Conservation (phyloP, 2,888 invertebrate genomes). For the Caenorhabditis zanzibari region DNA sequence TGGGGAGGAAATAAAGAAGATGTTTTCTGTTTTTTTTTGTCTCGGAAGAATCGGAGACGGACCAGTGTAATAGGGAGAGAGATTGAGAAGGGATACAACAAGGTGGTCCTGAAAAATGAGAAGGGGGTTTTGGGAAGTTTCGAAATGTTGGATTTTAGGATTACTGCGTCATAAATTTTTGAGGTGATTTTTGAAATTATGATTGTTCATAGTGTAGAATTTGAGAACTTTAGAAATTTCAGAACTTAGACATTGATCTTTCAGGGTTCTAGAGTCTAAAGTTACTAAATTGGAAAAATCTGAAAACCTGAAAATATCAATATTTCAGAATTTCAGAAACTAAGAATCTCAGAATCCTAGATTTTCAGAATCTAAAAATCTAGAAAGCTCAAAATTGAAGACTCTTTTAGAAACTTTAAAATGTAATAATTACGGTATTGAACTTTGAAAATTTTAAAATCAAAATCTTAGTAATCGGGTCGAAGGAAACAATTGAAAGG, state of each 20-base stretch:
- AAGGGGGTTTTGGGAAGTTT: background rate
- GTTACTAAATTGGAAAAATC: no score
- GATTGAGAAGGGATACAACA: background rate
- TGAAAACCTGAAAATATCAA: no score
- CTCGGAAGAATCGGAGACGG: background rate
- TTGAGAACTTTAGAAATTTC: background rate
- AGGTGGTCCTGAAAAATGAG: background rate
- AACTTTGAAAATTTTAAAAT: no score
- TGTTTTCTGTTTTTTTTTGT: conserved; percentile 15
- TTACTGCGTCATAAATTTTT: no score
- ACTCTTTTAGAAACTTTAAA: background rate
- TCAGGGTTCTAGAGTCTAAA: no score
- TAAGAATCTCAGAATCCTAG: background rate
- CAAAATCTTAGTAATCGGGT: no score
- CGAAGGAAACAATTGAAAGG: no score
- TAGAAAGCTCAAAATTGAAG: background rate
- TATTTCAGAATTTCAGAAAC: background rate
- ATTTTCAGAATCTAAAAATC: background rate
- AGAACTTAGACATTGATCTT: no score
- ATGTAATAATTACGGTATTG: no score
- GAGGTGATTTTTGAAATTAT: background rate
- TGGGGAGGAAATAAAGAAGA: conserved; percentile 12
- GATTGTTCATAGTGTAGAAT: no score
- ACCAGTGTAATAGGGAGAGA: background rate
- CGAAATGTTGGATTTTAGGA: no score